phyloP scores from a whole-genome alignment of 2,888 invertebrate species.

The Hemaris fuciformis region DNA sequence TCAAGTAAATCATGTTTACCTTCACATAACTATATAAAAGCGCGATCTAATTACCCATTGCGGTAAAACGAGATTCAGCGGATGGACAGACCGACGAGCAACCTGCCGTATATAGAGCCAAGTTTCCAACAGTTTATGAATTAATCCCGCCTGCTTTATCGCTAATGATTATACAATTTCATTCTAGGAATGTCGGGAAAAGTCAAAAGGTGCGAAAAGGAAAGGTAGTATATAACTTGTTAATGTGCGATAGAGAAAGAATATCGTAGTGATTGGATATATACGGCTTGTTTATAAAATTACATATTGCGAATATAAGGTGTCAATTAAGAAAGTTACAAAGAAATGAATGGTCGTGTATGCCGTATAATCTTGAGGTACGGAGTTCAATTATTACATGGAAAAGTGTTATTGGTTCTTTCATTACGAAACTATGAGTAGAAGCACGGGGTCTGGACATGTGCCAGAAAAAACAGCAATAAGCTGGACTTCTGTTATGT shows the following conservation, averaged over 20 bases:
- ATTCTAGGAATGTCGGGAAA: not conserved
- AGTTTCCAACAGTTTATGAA: not conserved
- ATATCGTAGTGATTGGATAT: not conserved
- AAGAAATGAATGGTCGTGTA: no score
- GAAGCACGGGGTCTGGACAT: no score
- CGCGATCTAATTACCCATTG: conserved; percentile 30
- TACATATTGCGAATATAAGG: not conserved
- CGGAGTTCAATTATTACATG: no score
- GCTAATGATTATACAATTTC: not conserved
- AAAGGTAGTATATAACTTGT: not conserved
- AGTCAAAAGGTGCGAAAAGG: not conserved
- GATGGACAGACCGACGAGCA: conserved; percentile 18
- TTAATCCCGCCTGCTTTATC: not conserved
- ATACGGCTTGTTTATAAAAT: not conserved
- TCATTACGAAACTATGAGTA: no score
- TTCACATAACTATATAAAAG: conserved; percentile 23
- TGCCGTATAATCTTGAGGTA: no score
- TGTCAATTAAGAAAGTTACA: no score
- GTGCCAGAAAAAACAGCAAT: no score
- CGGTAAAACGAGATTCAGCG: conserved; percentile 18
- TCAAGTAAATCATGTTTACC: conserved; percentile 20
- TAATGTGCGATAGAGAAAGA: not conserved
- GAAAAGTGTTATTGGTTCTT: no score
- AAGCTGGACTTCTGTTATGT: no score
- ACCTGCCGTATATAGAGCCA: not conserved